Evolutionary conservation across 2,797 vertebrate genomes (phyloP), one percentile per base, ranked within the genome.

Genomic region (Sebastolobus altivelis): DNA sequence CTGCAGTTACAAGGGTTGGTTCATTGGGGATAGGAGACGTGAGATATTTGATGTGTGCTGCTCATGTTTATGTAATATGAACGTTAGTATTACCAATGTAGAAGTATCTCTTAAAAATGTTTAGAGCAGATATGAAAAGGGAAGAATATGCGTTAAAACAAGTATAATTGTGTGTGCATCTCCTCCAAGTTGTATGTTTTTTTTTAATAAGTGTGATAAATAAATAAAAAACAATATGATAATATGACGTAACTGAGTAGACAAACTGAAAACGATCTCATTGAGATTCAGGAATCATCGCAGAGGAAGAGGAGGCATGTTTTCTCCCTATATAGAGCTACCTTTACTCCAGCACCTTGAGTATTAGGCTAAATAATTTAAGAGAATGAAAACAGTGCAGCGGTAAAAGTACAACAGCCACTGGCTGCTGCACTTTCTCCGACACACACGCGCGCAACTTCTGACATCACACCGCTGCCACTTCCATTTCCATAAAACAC

Each of bases 351-450:
- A 77, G 78, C 80, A 82, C 67, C 65, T 80, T 67, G 65, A 73
- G 62, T 75, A 54, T 86, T 74, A 56, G 3, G 55, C 49, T 92
- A 67, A 93, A 92, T 91, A 82, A 85, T 88, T 85, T 46, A 90
- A 79, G 54, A 66, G 72, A 83, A 74, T 56, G 38, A 88, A 88
- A 89, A 82, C 63, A 69, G 63, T 46, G 77, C 66, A 82, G 85
- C 70, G 77, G 66, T 31, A 22, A 65, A 82, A 72, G 54, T 71
- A 71, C 68, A 86, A 66, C 68, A 81, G 35, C 55, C 0, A 52
- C 22, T 49, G 67, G 69, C 56, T 77, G 68, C 68, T 62, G 58
- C 52, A 68, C 54, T 58, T 77, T 62, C 40, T 61, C 40, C 31
- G 5, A 71, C 62, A 59, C 40, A 76, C 52, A 61, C 33, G 56